Evolutionary conservation across 2,113 vertebrate genomes (phyloP).

Genomic region (Tautogolabrus adspersus): DNA sequence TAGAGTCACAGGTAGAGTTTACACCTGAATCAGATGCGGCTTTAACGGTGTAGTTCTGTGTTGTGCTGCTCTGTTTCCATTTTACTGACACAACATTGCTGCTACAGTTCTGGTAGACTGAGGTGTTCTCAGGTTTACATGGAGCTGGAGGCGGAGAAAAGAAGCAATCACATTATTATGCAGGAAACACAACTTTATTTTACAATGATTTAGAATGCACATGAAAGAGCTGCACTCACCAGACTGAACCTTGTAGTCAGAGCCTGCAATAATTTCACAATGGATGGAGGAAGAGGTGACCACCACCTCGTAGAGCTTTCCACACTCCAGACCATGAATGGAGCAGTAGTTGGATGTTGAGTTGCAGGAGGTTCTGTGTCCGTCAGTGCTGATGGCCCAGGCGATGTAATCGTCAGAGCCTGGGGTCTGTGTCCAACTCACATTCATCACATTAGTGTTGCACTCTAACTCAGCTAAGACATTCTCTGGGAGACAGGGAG

Average conservation of each 20-base stretch:
- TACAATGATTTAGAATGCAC: neutral
- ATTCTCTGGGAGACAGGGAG: slow-evolving; percentile 67
- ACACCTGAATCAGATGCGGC: slow-evolving; percentile 56
- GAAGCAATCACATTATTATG: neutral
- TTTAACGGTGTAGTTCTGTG: slow-evolving; percentile 67
- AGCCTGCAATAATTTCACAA: slow-evolving; percentile 62
- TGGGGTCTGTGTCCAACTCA: slow-evolving; percentile 61
- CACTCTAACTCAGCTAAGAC: slow-evolving; percentile 69
- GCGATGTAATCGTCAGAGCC: slow-evolving; percentile 72
- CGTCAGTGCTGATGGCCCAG: slow-evolving; percentile 62
- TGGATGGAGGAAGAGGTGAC: slow-evolving; percentile 67
- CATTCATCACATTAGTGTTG: slow-evolving; percentile 61
- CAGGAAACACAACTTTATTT: neutral
- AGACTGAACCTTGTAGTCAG: slow-evolving; percentile 70
- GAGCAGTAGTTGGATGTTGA: slow-evolving; percentile 63
- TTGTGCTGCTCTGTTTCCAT: slow-evolving; percentile 51
- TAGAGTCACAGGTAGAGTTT: slow-evolving; percentile 62
- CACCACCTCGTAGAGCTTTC: slow-evolving; percentile 64
- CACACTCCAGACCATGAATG: slow-evolving; percentile 68
- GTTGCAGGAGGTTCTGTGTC: slow-evolving; percentile 69
- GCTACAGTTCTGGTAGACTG: slow-evolving; percentile 67
- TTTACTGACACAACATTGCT: slow-evolving; percentile 57
- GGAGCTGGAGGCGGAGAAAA: slow-evolving; percentile 57
- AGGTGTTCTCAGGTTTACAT: slow-evolving; percentile 66
- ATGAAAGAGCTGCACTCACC: slow-evolving; percentile 52